Conservation (phyloP, 2,113 vertebrate genomes). For the Sitta europaea region DNA sequence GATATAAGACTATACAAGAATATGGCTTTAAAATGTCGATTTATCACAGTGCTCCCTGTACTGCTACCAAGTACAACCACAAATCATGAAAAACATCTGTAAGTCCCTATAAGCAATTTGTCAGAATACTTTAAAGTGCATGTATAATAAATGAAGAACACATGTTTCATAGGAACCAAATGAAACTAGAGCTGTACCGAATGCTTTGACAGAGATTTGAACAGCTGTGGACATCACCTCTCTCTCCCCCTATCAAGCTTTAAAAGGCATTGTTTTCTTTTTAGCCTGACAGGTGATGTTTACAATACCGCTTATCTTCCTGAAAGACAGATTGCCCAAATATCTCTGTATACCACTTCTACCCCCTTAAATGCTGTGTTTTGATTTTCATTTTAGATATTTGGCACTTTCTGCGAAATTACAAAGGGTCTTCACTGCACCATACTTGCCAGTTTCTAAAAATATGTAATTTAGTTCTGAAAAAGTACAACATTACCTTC, state of each 20-base stretch:
- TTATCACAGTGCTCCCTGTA: not conserved
- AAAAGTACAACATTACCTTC: not conserved
- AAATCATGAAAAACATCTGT: constrained; percentile 60
- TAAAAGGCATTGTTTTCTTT: constrained; percentile 46
- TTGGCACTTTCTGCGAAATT: not conserved
- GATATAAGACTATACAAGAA: not conserved
- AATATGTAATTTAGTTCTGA: accelerated
- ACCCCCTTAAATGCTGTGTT: not conserved
- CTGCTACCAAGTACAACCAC: constrained; percentile 55
- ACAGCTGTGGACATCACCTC: constrained; percentile 67
- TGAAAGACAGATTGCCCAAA: not conserved
- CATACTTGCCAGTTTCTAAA: not conserved
- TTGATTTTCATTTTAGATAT: not conserved
- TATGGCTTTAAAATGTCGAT: not conserved
- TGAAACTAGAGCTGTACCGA: constrained; percentile 66
- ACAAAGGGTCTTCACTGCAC: not conserved
- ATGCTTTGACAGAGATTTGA: constrained; percentile 60
- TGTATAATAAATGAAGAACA: constrained; percentile 73
- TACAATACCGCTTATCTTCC: not conserved
- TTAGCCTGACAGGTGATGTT: constrained; percentile 58
- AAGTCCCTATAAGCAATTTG: constrained; percentile 63
- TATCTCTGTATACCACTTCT: not conserved
- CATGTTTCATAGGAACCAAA: constrained; percentile 67
- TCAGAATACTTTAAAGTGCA: constrained; percentile 62
- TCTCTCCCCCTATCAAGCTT: constrained; percentile 15